Percentiles rank a stretch among this genome's conserved stretches.
Conservation (phyloP, 2,888 invertebrate genomes). For the Drosophila falleni region DNA sequence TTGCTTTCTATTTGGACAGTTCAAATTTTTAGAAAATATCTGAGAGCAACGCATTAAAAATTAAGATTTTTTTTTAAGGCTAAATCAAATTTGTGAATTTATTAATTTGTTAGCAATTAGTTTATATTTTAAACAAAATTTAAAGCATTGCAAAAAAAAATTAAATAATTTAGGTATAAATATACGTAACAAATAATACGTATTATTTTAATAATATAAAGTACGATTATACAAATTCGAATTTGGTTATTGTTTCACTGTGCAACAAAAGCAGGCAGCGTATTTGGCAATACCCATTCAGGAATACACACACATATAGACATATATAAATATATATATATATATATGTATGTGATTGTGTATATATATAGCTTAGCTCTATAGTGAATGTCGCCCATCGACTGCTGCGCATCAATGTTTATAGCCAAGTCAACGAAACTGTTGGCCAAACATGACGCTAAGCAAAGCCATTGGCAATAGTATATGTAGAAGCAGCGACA, state of each 20-base stretch:
- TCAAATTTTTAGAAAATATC: too few relatives aligned
- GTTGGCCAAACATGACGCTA: conserved; percentile 38
- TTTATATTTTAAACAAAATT: too few relatives aligned
- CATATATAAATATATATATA: not conserved
- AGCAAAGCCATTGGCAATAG: conserved; percentile 10
- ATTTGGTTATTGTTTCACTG: conserved; percentile 4
- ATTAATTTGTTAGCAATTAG: too few relatives aligned
- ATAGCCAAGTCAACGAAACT: conserved; percentile 53
- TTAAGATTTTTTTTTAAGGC: too few relatives aligned
- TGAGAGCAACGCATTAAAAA: too few relatives aligned
- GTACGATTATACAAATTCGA: not conserved
- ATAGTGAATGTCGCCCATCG: conserved; percentile 34
- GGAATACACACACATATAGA: conserved; percentile 4
- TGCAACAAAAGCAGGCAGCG: conserved; percentile 22
- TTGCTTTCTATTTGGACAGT: too few relatives aligned
- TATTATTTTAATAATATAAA: not conserved
- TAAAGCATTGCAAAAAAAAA: too few relatives aligned
- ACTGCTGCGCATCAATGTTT: conserved; percentile 59
- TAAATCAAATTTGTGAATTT: too few relatives aligned
- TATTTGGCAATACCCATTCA: conserved; percentile 33
- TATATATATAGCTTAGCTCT: conserved; percentile 2
- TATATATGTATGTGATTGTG: not conserved
- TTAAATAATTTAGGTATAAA: too few relatives aligned
- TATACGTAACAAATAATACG: too few relatives aligned
- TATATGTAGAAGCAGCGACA: not conserved